These are phyloP conservation scores for Mesochorus sp. DNA, from an alignment of 2,888 invertebrate species.

Conservation along the genomic window DNA sequence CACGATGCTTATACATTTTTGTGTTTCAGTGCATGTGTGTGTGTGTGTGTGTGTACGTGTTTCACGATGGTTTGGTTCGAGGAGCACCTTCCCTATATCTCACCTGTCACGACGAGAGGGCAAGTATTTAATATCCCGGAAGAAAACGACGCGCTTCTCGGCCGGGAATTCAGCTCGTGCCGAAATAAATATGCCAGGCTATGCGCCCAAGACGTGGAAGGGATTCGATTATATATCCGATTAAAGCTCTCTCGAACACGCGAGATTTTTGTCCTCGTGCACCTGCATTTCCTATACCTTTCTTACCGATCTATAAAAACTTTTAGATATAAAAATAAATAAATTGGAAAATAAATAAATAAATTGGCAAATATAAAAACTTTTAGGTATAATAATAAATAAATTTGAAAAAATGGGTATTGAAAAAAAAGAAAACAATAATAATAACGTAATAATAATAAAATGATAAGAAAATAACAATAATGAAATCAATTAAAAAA, in stretches of 20 bases:
- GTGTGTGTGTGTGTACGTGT: neutral
- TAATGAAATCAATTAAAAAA: too few species aligned
- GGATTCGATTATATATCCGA: conserved; percentile 32
- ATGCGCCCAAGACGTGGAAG: conserved; percentile 33
- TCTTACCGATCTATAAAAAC: neutral
- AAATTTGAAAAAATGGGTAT: too few species aligned
- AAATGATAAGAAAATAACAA: too few species aligned
- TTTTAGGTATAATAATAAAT: too few species aligned
- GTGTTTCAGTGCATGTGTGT: neutral
- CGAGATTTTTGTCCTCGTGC: neutral
- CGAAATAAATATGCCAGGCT: conserved; percentile 59
- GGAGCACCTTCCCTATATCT: neutral
- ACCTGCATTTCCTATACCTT: neutral
- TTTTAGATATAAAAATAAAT: neutral
- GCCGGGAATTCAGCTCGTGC: conserved; percentile 58
- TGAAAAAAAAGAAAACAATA: too few species aligned
- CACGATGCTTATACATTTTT: neutral
- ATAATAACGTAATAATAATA: neutral
- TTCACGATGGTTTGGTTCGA: neutral
- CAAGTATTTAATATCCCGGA: conserved; percentile 66
- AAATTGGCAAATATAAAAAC: too few species aligned
- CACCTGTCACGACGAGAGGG: conserved; percentile 23
- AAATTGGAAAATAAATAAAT: too few species aligned
- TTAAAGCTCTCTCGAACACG: conserved; percentile 15
- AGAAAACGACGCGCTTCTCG: conserved; percentile 41